A percentile compares a stretch with the other conserved stretches of the same genome.
Evolutionary conservation across 2,797 vertebrate species (phyloP).

Genomic region (Sebastes trivittatus): DNA sequence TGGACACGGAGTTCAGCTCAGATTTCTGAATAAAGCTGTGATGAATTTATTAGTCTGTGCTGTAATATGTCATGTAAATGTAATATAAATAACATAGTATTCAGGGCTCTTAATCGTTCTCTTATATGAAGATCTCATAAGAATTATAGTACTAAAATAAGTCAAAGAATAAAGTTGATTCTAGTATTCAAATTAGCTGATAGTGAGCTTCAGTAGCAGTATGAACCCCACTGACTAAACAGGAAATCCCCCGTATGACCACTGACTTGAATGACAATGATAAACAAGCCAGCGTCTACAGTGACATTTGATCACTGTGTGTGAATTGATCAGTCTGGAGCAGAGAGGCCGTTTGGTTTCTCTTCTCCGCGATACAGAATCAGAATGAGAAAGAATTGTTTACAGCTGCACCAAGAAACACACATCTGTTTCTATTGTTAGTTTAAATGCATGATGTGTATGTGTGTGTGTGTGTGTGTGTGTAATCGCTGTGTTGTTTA

Average conservation of each 20-base stretch:
- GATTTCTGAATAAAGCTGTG: background rate
- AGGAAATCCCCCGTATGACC: constrained; percentile 49
- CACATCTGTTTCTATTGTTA: background rate
- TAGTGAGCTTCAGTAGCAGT: constrained; percentile 16
- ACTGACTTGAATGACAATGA: constrained; percentile 47
- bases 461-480: background rate
- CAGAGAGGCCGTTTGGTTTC: constrained; percentile 47
- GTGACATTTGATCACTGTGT: constrained; percentile 61
- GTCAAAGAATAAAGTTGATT: background rate
- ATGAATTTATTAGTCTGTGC: background rate
- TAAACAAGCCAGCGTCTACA: constrained; percentile 57
- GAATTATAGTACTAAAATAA: background rate
- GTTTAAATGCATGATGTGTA: background rate
- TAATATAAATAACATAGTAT: background rate
- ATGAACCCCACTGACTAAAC: constrained; percentile 21
- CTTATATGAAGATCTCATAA: background rate
- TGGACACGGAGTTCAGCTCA: constrained; percentile 7
- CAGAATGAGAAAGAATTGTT: constrained; percentile 23
- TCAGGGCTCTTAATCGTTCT: background rate
- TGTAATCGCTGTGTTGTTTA: background rate
- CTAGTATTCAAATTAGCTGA: background rate
- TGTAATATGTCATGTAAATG: background rate
- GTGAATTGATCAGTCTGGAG: constrained; percentile 70
- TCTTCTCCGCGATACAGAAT: constrained; percentile 47
- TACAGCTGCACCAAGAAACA: constrained; percentile 7